Percentiles rank a stretch among this genome's conserved stretches.
These are phyloP conservation scores for Irena cyanogastra DNA, from an alignment of 2,113 vertebrate genomes.

Conservation along the genomic window DNA sequence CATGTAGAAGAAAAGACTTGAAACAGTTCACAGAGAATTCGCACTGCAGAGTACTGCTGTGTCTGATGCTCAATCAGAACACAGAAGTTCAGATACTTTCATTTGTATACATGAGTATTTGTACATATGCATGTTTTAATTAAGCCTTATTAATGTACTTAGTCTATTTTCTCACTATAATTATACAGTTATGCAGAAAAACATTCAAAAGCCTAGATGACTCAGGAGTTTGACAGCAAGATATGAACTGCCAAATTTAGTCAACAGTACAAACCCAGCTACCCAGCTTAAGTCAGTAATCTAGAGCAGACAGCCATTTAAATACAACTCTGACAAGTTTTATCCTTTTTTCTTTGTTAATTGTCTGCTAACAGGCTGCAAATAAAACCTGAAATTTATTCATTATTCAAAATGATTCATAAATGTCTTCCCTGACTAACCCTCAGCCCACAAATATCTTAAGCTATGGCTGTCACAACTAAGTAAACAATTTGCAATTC, in stretches of 20 bases:
- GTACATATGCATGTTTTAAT: background rate
- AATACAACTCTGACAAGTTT: constrained; percentile 27
- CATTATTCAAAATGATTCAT: constrained; percentile 53
- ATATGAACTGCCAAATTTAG: background rate
- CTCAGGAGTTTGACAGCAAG: background rate
- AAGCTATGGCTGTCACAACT: constrained; percentile 11
- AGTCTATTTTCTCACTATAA: background rate
- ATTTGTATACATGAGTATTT: background rate
- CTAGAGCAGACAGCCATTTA: constrained; percentile 19
- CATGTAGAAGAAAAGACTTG: background rate
- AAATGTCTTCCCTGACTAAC: constrained; percentile 12
- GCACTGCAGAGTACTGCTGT: background rate
- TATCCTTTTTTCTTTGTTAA: constrained; percentile 14
- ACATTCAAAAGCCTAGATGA: background rate
- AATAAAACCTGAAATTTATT: constrained; percentile 30
- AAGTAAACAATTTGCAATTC: constrained; percentile 42
- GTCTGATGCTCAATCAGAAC: background rate
- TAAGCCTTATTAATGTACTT: constrained; percentile 12
- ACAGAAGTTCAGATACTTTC: background rate
- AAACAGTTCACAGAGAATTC: background rate
- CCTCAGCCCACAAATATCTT: constrained; percentile 28
- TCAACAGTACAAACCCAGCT: background rate
- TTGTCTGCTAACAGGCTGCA: constrained; percentile 18
- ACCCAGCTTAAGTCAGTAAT: background rate
- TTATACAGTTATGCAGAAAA: background rate